Base-by-base conservation (phyloP, 2,888 invertebrate genomes). In the Helobdella robusta region DNA sequence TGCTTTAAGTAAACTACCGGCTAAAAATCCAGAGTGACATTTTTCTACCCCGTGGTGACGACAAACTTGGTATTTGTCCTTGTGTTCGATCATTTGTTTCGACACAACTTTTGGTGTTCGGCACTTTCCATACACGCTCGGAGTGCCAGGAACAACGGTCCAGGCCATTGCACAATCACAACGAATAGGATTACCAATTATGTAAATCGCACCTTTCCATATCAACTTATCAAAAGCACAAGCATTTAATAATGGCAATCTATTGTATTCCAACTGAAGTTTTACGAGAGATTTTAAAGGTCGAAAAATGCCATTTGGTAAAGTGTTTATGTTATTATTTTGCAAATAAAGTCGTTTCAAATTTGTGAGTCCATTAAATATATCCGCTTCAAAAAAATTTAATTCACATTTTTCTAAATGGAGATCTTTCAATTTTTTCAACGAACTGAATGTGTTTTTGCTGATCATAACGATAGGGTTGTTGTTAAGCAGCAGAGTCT, bases 101-200 rank as follows among this genome's bases (percentile, higher is more conserved):
- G 40, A 15, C 15, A 46, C 40, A 23, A 44, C 30, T 46, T 32
- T n/a, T 1, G 70, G 70, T 5, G 59, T 52, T 8, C 32, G 15
- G 65, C 70, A 70, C 11, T 58, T 40, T 23, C 69, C 70, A 40
- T 58, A 35, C 8, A 70, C 64, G 11, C 23, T 48, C 18, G 67
- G 58, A 6, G 67, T 40, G 30, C 44, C 46, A 15, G 35, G 46
- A 2, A 59, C 36, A 6, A 68, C 46, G n/a, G 69, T 66, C 72
- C 72, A 72, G 40, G 61, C 59, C 64, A 71, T 50, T 6, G 59
- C 52, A 50, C 72, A 72, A 59, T 68, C 69, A 58, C 72, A 72
- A 18, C 56, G 56, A 20, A 72, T 52, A 30, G 59, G 66, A 48
- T 71, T 72, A 30, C 61, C 67, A n/a, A 36, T 28, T 25, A 68